Evolutionary conservation across 2,797 vertebrate genomes (phyloP).

Genomic region (Momotus momota): DNA sequence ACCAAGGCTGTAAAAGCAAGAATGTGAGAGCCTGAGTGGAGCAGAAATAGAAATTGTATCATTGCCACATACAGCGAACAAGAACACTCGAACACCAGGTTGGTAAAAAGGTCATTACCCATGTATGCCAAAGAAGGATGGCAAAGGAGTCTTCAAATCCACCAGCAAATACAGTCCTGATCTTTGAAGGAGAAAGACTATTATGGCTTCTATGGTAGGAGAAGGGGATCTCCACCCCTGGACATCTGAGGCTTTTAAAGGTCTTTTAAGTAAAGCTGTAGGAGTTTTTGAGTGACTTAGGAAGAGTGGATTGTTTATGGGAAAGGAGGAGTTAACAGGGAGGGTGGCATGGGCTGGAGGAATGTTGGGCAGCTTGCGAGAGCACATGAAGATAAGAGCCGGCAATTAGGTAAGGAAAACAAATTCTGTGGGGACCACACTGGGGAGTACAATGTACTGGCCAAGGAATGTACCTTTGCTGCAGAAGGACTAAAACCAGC

Average conservation of each 20-base stretch:
- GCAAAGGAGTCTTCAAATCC: not conserved
- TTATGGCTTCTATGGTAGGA: not conserved
- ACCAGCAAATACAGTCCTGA: not conserved
- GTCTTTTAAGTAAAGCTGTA: not conserved
- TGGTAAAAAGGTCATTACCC: conserved; percentile 57
- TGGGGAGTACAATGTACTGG: not conserved
- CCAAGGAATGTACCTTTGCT: not conserved
- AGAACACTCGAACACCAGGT: conserved; percentile 16
- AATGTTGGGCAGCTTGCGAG: conserved; percentile 25
- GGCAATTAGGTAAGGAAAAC: not conserved
- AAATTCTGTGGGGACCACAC: not conserved
- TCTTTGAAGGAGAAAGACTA: not conserved
- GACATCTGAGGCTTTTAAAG: not conserved
- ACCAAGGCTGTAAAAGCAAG: not conserved
- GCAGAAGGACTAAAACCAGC: not conserved
- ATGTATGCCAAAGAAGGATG: not conserved
- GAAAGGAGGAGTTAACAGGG: conserved; percentile 45
- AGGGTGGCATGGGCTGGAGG: not conserved
- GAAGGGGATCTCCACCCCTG: not conserved
- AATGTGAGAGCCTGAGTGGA: not conserved
- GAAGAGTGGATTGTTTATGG: not conserved
- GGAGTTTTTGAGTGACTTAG: not conserved
- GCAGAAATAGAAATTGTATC: conserved; percentile 70
- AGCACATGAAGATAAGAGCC: conserved; percentile 49
- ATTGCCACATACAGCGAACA: not conserved